Evolutionary conservation across 2,888 invertebrate genomes (phyloP).

Genomic region (Cordylochernes scorpioides): DNA sequence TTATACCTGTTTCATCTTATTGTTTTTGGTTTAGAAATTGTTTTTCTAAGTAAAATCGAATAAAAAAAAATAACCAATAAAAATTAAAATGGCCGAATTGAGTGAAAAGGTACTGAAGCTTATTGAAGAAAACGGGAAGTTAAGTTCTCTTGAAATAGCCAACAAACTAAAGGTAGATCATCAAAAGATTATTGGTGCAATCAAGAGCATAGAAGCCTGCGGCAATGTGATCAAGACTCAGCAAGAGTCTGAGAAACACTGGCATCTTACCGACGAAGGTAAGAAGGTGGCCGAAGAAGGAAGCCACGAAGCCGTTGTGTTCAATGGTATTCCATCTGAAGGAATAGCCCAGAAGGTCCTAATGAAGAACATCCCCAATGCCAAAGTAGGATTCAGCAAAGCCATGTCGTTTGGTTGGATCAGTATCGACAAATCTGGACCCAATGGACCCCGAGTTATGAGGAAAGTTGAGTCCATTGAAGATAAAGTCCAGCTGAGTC

Average conservation of each 20-base stretch:
- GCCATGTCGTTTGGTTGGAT: slow-evolving; percentile 88
- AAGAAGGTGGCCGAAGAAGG: slow-evolving; percentile 42
- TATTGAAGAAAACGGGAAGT: too few species aligned
- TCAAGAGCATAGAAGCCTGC: too few species aligned
- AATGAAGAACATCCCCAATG: slow-evolving; percentile 40
- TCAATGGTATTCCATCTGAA: slow-evolving; percentile 38
- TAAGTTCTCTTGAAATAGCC: too few species aligned
- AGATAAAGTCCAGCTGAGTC: slow-evolving; percentile 36
- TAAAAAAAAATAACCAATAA: too few species aligned
- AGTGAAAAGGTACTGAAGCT: too few species aligned
- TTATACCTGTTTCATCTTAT: too few species aligned
- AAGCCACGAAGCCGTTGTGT: slow-evolving; percentile 75
- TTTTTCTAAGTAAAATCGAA: too few species aligned
- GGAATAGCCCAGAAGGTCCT: slow-evolving; percentile 51
- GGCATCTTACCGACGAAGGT: slow-evolving; percentile 73
- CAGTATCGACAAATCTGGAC: slow-evolving; percentile 44
- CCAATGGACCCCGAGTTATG: slow-evolving; percentile 37
- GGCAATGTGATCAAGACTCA: slow-evolving; percentile 45
- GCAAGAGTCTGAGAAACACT: slow-evolving; percentile 37
- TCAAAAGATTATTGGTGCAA: too few species aligned
- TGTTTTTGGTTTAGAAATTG: too few species aligned
- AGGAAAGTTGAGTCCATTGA: slow-evolving; percentile 33
- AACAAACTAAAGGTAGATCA: too few species aligned
- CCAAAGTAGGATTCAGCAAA: slow-evolving; percentile 60
- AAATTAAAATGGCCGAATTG: too few species aligned